These are phyloP conservation scores for Schizotus pectinicornis DNA, from an alignment of 2,888 invertebrate species.

Conservation along the genomic window DNA sequence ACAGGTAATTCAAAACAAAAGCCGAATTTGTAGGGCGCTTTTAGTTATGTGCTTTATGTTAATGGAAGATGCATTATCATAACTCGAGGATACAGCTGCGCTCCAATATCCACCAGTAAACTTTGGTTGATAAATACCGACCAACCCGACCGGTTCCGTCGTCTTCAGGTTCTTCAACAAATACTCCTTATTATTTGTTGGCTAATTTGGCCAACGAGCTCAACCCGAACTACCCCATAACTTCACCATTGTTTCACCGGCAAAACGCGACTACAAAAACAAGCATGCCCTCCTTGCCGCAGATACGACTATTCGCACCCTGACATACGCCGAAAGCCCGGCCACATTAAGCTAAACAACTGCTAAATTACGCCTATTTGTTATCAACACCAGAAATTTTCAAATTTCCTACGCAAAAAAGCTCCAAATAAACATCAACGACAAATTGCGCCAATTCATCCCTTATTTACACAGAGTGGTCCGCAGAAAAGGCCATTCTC, in stretches of 20 bases:
- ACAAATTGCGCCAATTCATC: too few species aligned
- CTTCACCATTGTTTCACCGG: slow-evolving; percentile 24
- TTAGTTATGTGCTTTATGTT: slow-evolving; percentile 35
- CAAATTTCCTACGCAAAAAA: too few species aligned
- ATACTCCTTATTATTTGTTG: slow-evolving; percentile 32
- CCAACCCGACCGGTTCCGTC: slow-evolving; percentile 24
- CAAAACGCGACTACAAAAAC: slow-evolving; percentile 28
- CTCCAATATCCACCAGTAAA: slow-evolving; percentile 26
- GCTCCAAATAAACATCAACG: too few species aligned
- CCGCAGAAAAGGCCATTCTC: too few species aligned
- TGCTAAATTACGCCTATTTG: slow-evolving; percentile 4
- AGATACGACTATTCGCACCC: slow-evolving; percentile 16
- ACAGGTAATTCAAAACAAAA: slow-evolving; percentile 26
- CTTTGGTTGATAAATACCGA: slow-evolving; percentile 31
- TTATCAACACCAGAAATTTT: too few species aligned
- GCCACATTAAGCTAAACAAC: slow-evolving; percentile 15
- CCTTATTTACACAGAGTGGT: too few species aligned
- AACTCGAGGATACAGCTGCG: slow-evolving; percentile 36
- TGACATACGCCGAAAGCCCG: slow-evolving; percentile 13
- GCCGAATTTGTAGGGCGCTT: slow-evolving; percentile 20
- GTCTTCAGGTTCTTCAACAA: slow-evolving; percentile 32
- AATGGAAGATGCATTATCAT: slow-evolving; percentile 39
- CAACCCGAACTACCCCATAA: slow-evolving; percentile 23
- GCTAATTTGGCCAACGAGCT: slow-evolving; percentile 25
- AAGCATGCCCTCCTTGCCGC: slow-evolving; percentile 12